Evolutionary conservation across 2,113 vertebrate species (phyloP).

Genomic region (Lates calcarifer): DNA sequence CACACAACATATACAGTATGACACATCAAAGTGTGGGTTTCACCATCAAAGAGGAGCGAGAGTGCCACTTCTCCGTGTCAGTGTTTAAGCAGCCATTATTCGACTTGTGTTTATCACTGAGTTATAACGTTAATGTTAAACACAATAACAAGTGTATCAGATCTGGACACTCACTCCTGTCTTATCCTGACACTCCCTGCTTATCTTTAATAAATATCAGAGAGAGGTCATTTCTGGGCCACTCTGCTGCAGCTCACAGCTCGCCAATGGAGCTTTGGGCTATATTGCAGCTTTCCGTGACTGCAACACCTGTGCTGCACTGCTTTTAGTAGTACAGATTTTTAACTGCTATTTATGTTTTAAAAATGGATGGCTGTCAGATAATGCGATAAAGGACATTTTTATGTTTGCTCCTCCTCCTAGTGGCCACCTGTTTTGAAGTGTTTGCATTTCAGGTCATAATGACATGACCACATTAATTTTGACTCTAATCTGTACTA

Average conservation of each 20-base stretch:
- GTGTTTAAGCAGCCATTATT: constrained; percentile 56
- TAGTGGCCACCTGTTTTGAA: background rate
- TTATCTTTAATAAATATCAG: constrained; percentile 71
- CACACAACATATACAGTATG: constrained; percentile 31
- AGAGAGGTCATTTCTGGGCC: constrained; percentile 54
- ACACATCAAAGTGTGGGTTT: constrained; percentile 62
- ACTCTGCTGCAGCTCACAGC: constrained; percentile 22
- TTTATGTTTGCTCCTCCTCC: background rate
- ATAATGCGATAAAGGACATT: background rate
- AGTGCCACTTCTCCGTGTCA: constrained; percentile 65
- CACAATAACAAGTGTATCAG: constrained; percentile 71
- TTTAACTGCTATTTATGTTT: background rate
- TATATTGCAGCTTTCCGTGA: background rate
- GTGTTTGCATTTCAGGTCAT: background rate
- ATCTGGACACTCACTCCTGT: constrained; percentile 57
- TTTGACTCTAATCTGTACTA: background rate
- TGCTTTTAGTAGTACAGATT: background rate
- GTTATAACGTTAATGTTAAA: constrained; percentile 60
- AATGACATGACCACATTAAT: background rate
- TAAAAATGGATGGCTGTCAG: background rate
- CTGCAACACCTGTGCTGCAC: constrained; percentile 11
- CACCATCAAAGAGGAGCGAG: constrained; percentile 62
- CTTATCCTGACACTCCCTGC: constrained; percentile 68
- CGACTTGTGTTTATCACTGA: constrained; percentile 66
- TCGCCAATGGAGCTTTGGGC: constrained; percentile 4